Base-by-base conservation (phyloP, 2,888 invertebrate genomes). In the Ferrisia virgata region DNA sequence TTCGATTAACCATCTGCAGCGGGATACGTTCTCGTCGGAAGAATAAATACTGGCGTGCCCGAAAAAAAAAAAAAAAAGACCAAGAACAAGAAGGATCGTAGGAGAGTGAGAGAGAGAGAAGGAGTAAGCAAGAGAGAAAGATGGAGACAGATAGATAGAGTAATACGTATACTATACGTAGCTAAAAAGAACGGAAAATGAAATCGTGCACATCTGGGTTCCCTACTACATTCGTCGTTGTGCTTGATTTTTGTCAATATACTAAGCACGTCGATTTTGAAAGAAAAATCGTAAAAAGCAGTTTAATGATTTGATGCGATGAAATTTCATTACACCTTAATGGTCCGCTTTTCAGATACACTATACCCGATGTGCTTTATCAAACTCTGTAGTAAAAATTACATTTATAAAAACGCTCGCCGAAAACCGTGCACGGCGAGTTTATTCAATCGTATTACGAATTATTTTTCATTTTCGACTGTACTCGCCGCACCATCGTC, bases 271-370 rank as follows among this genome's bases (percentile, higher is more conserved):
- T 47, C 47, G 47, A 47, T 18, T 47, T 47, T 9, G 58, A 64
- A 28, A 64, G 22, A 64, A 64, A 64, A 64, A 64, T 64, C 58
- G 58, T 64, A 64, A 64, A 64, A 64, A 64, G 58, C 58, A 28
- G 28, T 64, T 64, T 64, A 64, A 64, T 64, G 58, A 64, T 64
- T 28, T 64, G 58, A 64, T 28, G 4, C 58, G 58, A 64, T 64
- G 58, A 64, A 64, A 64, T 64, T 64, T 64, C 58, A 64, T 64
- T 64, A 22, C 22, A 64, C 58, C 25, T 64, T 64, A 64, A 64
- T 64, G 58, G 58, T 9, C 28, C 22, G 25, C 58, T 22, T 64
- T 64, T 64, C 58, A 64, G 58, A 22, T 64, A 25, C 28, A 25
- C 58, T n/a, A n/a, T n/a, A n/a, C n/a, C n/a, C 58, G n/a, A 64